Base-by-base conservation (phyloP, 2,888 invertebrate species). In the Rhabditoides inermis region DNA sequence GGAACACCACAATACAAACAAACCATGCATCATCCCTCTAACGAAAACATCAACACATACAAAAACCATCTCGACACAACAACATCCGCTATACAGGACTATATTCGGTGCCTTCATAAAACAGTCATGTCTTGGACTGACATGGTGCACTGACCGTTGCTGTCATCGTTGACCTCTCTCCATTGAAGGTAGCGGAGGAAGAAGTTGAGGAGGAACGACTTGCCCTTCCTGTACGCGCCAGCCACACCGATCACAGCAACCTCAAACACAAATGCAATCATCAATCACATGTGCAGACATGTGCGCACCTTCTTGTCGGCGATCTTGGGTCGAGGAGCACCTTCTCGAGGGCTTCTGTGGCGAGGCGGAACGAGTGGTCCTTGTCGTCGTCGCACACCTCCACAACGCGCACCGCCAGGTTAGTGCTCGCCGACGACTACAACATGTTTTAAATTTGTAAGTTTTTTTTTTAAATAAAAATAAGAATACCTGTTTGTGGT, bases 321-420 rank as follows among this genome's bases (percentile, higher is more conserved):
- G 30, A 69, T 36, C 59, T 58, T 5, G 70, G 69, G 45, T 76
- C 56, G 23, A 72, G 46, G 1, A 81, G 70, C 42, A 81, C 73
- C 20, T 61, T 48, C 45, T 77, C 90, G 23, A 82, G 69, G 2
- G 54, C 45, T 0, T 37, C 53, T 6, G 50, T 56, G 49, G 57
- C 57, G 27, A 64, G 30, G 40, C 60, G 57, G 51, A 64, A 64
- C n/a, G 63, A 58, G 45, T 61, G 61, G 36, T 63, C 61, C 2
- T 46, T 39, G n/a, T 56, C 61, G 18, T 18, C 40, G 48, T 61
- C 63, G 37, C 57, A 59, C 25, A 63, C 63, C 50, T 63, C 58
- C n/a, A 63, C 63, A 23, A 63, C 56, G 23, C 61, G 50, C 22
- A 61, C 60, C 10, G 63, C 61, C n/a, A n/a, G n/a, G n/a, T n/a